phyloP scores from a whole-genome alignment of 2,888 invertebrate genomes.

The Drosophila lacicola region DNA sequence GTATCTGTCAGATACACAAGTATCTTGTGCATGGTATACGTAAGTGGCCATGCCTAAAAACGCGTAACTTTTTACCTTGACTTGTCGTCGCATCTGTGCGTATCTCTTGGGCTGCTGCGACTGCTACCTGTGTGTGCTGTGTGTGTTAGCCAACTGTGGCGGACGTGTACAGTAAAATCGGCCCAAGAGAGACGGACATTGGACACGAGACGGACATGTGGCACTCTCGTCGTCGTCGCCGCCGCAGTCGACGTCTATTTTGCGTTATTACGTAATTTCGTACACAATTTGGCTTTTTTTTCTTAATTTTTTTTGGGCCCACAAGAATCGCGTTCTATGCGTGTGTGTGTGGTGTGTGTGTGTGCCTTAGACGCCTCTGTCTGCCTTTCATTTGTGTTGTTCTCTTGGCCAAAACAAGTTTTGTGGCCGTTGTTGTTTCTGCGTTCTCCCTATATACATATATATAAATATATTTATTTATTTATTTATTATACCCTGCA shows the following conservation, averaged over 20 bases:
- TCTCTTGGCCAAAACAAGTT: slow-evolving; percentile 61
- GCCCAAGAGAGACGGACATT: slow-evolving; percentile 21
- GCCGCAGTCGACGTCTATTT: slow-evolving; percentile 58
- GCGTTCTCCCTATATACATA: slow-evolving; percentile 5
- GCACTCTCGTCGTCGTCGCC: slow-evolving; percentile 14
- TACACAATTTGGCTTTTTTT: slow-evolving; percentile 29
- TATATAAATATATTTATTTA: slow-evolving; percentile 26
- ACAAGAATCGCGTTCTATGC: slow-evolving; percentile 37
- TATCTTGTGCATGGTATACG: slow-evolving; percentile 21
- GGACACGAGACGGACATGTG: slow-evolving; percentile 52
- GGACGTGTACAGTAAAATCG: slow-evolving; percentile 54
- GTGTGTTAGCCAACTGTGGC: slow-evolving; percentile 47
- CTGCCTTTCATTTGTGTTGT: slow-evolving; percentile 60
- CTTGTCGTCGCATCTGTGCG: slow-evolving; percentile 59
- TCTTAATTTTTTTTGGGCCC: slow-evolving; percentile 42
- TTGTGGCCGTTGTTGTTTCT: slow-evolving; percentile 26
- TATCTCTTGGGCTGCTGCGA: slow-evolving; percentile 15
- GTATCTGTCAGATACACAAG: slow-evolving; percentile 47
- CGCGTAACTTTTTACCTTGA: slow-evolving; percentile 78
- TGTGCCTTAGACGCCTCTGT: slow-evolving; percentile 46
- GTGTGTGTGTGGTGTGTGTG: slow-evolving; percentile 17
- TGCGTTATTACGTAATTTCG: slow-evolving; percentile 66
- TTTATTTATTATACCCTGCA: slow-evolving; percentile 24
- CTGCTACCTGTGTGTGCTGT: slow-evolving; percentile 5
- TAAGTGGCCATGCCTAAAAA: slow-evolving; percentile 46